phyloP scores from a whole-genome alignment of 2,113 vertebrate genomes.

The Cottus gobio region DNA sequence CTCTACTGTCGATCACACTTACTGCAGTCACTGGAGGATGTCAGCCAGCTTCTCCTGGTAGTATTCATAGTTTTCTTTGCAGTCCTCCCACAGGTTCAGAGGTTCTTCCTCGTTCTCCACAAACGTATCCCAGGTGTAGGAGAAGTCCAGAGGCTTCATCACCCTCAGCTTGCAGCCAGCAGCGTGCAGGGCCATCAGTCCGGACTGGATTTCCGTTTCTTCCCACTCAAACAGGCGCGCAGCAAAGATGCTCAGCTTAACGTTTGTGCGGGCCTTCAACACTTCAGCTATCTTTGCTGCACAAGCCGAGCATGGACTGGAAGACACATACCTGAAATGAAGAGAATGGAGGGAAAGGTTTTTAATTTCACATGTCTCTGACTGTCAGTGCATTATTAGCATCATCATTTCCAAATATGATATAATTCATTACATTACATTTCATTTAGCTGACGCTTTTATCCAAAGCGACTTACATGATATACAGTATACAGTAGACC shows the following conservation, averaged over 20 bases:
- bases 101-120: constrained; percentile 90
- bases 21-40: constrained; percentile 84
- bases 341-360: background rate
- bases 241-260: constrained; percentile 87
- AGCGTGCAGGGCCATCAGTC: constrained; percentile 84
- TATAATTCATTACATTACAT: too few relatives aligned
- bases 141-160: constrained; percentile 97
- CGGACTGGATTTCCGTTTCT: constrained; percentile 88
- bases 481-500: too few relatives aligned
- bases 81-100: constrained; percentile 95
- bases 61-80: constrained; percentile 93
- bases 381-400: background rate
- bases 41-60: constrained; percentile 93
- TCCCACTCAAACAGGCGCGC: constrained; percentile 95
- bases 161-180: constrained; percentile 91
- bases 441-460: too few relatives aligned
- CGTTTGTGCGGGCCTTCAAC: constrained; percentile 81
- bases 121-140: constrained; percentile 94
- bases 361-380: background rate
- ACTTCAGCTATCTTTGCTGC: constrained; percentile 84
- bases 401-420: background rate
- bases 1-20: constrained; percentile 14
- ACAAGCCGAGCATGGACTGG: constrained; percentile 90
- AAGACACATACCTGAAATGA: constrained; percentile 92
- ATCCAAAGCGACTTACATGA: too few relatives aligned